Conservation (phyloP, 2,113 vertebrate genomes). For the Thamnophis sirtalis region DNA sequence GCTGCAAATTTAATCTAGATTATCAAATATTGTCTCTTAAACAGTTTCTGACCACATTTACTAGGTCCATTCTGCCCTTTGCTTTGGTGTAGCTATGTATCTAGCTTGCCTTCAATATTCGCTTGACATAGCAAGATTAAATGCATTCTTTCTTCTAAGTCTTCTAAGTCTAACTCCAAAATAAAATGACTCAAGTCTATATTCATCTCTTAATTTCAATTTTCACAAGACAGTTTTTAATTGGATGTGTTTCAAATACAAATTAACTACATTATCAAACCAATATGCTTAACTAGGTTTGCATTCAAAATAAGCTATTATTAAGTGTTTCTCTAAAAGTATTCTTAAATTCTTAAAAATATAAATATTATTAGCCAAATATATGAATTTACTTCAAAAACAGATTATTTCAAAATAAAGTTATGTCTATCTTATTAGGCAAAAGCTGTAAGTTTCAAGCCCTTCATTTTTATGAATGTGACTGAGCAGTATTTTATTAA, state of each 20-base stretch:
- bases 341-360: background rate
- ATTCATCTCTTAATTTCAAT: background rate
- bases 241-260: background rate
- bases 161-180: background rate
- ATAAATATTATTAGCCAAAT: background rate
- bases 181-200: background rate
- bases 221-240: background rate
- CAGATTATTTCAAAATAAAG: background rate
- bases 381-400: background rate
- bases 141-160: background rate
- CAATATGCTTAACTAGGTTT: slow-evolving; percentile 14
- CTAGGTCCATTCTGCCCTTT: background rate
- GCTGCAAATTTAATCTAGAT: background rate
- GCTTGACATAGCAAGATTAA: background rate
- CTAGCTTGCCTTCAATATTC: background rate
- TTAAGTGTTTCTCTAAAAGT: background rate
- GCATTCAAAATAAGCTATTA: background rate
- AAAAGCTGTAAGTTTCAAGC: background rate
- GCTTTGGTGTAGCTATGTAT: background rate
- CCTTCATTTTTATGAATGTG: background rate
- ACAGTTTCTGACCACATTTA: background rate
- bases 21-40: background rate
- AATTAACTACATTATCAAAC: background rate
- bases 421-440: background rate
- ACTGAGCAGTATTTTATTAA: background rate